Conservation (phyloP, 1,140 invertebrate genomes). For the Hylaeus anthracinus region DNA sequence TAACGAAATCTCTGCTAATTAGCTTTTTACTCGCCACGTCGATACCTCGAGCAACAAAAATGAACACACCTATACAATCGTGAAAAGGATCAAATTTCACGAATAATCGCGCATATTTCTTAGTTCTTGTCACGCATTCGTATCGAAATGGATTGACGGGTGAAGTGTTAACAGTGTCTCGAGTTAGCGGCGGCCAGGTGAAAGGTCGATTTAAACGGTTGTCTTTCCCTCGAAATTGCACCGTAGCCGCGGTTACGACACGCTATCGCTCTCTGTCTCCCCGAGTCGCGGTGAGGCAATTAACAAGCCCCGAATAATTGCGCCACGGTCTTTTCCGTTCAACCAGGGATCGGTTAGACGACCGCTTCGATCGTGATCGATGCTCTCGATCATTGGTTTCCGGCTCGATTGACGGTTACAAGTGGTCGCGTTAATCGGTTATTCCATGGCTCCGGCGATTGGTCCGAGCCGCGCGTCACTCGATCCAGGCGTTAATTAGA, state of each 20-base stretch:
- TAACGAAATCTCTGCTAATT: too few relatives aligned
- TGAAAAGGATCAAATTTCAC: neutral
- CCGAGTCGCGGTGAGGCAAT: constrained; percentile 9
- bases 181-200: neutral
- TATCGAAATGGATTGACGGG: neutral
- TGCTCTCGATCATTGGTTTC: neutral
- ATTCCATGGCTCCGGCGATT: constrained; percentile 7
- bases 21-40: too few relatives aligned
- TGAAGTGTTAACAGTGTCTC: neutral
- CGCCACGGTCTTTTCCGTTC: neutral
- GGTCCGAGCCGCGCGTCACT: neutral
- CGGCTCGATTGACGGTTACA: neutral
- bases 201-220: constrained; percentile 19
- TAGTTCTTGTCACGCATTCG: too few relatives aligned
- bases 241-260: constrained; percentile 2
- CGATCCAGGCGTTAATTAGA: constrained; percentile 6
- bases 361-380: neutral
- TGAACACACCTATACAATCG: too few relatives aligned
- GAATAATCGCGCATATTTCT: too few relatives aligned
- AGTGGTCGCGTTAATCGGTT: constrained; percentile 49
- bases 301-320: constrained; percentile 19
- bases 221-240: neutral
- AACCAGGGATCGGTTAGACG: neutral
- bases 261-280: constrained; percentile 5
- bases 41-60: too few relatives aligned